Percentiles rank a stretch among this genome's conserved stretches.
These are phyloP conservation scores for Leptopilina drosophilae DNA, from an alignment of 2,888 invertebrate genomes.

Conservation along the genomic window DNA sequence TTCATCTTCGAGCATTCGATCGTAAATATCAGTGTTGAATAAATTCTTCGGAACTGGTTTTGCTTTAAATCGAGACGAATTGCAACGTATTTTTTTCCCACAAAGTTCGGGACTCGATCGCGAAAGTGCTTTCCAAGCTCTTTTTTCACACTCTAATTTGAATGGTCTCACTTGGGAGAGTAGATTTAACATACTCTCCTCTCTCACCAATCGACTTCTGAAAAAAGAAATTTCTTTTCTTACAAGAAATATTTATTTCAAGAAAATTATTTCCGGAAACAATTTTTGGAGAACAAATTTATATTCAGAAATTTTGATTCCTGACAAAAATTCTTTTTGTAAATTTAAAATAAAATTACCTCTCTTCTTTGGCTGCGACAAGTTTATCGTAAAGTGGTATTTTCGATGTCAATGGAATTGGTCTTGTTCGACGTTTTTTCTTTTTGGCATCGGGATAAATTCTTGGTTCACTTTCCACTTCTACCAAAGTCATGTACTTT, in stretches of 20 bases:
- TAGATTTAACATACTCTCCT: conserved; percentile 72
- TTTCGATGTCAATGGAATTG: conserved; percentile 84
- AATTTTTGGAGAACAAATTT: too few species aligned
- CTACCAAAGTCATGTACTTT: conserved; percentile 78
- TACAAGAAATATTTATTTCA: too few species aligned
- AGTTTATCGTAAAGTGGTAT: conserved; percentile 86
- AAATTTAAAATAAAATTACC: conserved; percentile 75
- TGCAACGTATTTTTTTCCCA: conserved; percentile 41
- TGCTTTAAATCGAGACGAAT: conserved; percentile 79
- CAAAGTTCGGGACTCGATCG: conserved; percentile 75
- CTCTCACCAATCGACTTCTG: conserved; percentile 73
- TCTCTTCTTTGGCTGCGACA: conserved; percentile 84
- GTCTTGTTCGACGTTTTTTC: conserved; percentile 80
- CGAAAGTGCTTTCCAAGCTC: conserved; percentile 69
- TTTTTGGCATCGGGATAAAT: conserved; percentile 50
- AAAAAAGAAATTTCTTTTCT: not conserved
- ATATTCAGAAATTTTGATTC: too few species aligned
- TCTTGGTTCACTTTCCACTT: conserved; percentile 68
- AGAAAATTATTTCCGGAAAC: too few species aligned
- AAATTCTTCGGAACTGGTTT: conserved; percentile 85
- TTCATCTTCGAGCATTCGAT: conserved; percentile 85
- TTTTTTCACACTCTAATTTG: conserved; percentile 72
- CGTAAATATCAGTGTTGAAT: conserved; percentile 84
- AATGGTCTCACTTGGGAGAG: conserved; percentile 74
- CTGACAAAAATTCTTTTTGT: not conserved